Evolutionary conservation across 1,140 invertebrate species (phyloP).

Genomic region (Drosophila melanica): DNA sequence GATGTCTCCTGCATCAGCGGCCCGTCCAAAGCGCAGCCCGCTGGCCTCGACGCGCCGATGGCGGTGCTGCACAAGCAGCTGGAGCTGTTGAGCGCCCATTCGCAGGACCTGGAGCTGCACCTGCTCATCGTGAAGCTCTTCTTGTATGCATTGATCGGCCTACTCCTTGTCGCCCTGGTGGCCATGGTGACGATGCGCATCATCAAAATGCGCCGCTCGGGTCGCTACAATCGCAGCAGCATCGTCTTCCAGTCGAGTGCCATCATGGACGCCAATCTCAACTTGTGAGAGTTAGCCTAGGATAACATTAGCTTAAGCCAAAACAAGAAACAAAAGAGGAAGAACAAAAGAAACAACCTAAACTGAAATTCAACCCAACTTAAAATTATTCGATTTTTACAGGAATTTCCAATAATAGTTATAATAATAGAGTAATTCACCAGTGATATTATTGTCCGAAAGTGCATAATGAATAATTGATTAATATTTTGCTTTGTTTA

Average conservation of each 20-base stretch:
- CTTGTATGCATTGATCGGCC: constrained; percentile 31
- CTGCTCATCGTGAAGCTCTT: constrained; percentile 64
- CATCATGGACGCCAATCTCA: constrained; percentile 70
- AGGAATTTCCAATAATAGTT: too few species aligned
- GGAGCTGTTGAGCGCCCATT: constrained; percentile 53
- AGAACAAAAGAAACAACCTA: too few species aligned
- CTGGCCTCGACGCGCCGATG: constrained; percentile 26
- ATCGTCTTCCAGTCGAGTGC: constrained; percentile 75
- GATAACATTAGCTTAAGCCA: background rate
- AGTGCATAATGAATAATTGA: too few species aligned
- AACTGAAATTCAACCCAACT: too few species aligned
- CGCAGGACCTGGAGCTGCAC: constrained; percentile 59
- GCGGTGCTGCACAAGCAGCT: constrained; percentile 56
- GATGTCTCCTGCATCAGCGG: constrained; percentile 73
- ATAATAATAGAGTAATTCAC: too few species aligned
- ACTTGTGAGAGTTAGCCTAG: constrained; percentile 28
- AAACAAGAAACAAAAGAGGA: too few species aligned
- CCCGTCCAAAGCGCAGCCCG: constrained; percentile 9
- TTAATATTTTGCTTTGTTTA: too few species aligned
- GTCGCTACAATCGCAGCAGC: constrained; percentile 63
- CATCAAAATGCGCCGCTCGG: constrained; percentile 55
- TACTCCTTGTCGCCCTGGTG: constrained; percentile 20
- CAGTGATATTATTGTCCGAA: too few species aligned
- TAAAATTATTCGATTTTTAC: too few species aligned
- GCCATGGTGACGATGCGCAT: constrained; percentile 35